Evolutionary conservation across 2,113 vertebrate species (phyloP), one percentile per base, ranked within the genome.

Genomic region (Scopus umbretta): DNA sequence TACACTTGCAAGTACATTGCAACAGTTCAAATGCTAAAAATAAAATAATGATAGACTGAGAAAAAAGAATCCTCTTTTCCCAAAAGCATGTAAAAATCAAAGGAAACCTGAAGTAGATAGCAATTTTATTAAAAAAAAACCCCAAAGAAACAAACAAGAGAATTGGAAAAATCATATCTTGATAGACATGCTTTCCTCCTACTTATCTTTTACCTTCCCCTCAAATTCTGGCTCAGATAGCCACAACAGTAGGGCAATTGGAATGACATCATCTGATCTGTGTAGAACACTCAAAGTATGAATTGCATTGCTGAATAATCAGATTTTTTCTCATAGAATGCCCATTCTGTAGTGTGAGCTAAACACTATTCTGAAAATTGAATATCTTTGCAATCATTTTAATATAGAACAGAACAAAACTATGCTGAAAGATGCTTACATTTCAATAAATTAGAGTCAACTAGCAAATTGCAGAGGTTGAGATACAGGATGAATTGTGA

Each of bases 331-430:
- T 74, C 55, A 55, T 92, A 53, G 55, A 94, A 91, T 63, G 52
- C 32, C 40, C 11, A 11, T 81, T 94, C 52, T 81, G 29, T 84
- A 94, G 27, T 68, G 47, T 79, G n/a, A 90, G 58, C 9, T 91
- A 96, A 83, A 27, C 30, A 22, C 21, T 62, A 65, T 55, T 93
- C 74, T 82, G 78, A 86, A 73, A 96, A 91, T 83, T 91, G 68
- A 94, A 87, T 97, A 88, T 90, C 74, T 91, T 76, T 67, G 80
- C 91, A 78, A 93, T 92, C 80, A 74, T 95, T 97, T 85, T 80
- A 88, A 90, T 88, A 86, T 21, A 79, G 34, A 94, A 45, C 40
- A 87, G 66, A 92, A 49, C 25, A 80, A 86, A 76, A 29, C n/a
- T 80, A 36, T 27, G 11, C 40, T 95, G 89, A 88, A 94, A 85